Evolutionary conservation across 2,888 invertebrate genomes (phyloP).

Genomic region (Morpho helenor): DNA sequence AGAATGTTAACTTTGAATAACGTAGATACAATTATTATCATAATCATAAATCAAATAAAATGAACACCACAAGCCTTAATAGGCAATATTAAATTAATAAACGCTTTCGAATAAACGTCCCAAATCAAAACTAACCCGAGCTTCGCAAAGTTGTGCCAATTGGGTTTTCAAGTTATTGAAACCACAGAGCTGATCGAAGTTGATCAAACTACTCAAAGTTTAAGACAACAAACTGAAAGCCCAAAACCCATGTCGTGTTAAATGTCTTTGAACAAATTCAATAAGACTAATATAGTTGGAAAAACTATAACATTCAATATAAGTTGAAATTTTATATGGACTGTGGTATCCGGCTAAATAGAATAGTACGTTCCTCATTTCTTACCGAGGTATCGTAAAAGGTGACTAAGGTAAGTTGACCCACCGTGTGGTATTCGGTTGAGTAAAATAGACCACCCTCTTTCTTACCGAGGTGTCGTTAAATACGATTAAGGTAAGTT

Average conservation of each 20-base stretch:
- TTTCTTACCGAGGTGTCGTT: too few relatives aligned
- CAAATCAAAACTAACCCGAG: conserved; percentile 7
- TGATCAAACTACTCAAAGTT: conserved; percentile 15
- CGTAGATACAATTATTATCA: background rate
- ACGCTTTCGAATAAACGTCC: conserved; percentile 2
- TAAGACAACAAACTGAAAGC: conserved; percentile 3
- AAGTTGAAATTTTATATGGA: too few relatives aligned
- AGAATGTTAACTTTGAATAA: too few relatives aligned
- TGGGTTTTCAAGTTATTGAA: conserved; percentile 29
- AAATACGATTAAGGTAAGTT: too few relatives aligned
- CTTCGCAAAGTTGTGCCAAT: conserved; percentile 23
- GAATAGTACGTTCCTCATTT: too few relatives aligned
- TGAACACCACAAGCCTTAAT: background rate
- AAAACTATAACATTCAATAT: too few relatives aligned
- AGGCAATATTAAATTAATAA: conserved; percentile 2
- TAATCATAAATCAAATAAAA: background rate
- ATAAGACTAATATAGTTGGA: background rate
- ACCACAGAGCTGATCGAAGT: conserved; percentile 21
- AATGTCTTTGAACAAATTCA: conserved; percentile 8
- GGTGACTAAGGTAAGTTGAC: too few relatives aligned
- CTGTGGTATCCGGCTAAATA: too few relatives aligned
- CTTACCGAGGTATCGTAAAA: too few relatives aligned
- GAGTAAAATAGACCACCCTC: too few relatives aligned
- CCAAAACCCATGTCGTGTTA: background rate
- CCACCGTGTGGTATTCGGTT: too few relatives aligned